Base-by-base conservation (phyloP, 1,140 invertebrate species). In the Holotrichia oblita region DNA sequence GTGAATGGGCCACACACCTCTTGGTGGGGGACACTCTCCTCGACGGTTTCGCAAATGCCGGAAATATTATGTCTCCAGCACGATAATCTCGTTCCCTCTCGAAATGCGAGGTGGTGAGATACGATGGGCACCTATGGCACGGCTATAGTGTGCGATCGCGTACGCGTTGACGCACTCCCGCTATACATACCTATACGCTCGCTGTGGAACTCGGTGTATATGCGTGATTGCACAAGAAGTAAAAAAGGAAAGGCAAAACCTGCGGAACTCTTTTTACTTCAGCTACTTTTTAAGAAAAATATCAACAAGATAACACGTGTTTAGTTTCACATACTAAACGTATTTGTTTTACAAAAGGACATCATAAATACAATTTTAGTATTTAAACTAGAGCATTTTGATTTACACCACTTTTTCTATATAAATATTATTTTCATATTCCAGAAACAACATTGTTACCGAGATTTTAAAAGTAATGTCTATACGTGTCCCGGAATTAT, bases 31-130 rank as follows among this genome's bases (percentile, higher is more conserved):
- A 72, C 76, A 69, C 78, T 74, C 73, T 76, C 77, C 72, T 72
- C 73, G 79, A 75, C 64, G 79, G 77, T 83, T 84, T 85, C 83
- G 83, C 84, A 81, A 83, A 82, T 84, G 81, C 84, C 84, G 84
- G 84, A 85, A 85, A 74, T 74, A 74, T 74, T 74, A 34, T 40
- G 40, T 40, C 61, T 69, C 61, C 61, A 55, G 48, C 48, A 69
- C 61, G 61, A 17, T 69, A 69, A 69, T 69, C 61, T 34, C 27
- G 22, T 69, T 69, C 27, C 48, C 61, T 69, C 22, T 27, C 22
- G 61, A 69, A 69, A 27, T 20, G 61, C 12, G 22, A 55, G 61
- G 20, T 69, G 27, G 61, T 69, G 61, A 69, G 61, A 69, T 27
- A 20, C 61, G 61, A 69, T 69, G 61, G 61, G 61, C 22, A 69